Evolutionary conservation across 2,113 vertebrate species (phyloP), one percentile per base, ranked within the genome.

Genomic region (Phocoena sinus): DNA sequence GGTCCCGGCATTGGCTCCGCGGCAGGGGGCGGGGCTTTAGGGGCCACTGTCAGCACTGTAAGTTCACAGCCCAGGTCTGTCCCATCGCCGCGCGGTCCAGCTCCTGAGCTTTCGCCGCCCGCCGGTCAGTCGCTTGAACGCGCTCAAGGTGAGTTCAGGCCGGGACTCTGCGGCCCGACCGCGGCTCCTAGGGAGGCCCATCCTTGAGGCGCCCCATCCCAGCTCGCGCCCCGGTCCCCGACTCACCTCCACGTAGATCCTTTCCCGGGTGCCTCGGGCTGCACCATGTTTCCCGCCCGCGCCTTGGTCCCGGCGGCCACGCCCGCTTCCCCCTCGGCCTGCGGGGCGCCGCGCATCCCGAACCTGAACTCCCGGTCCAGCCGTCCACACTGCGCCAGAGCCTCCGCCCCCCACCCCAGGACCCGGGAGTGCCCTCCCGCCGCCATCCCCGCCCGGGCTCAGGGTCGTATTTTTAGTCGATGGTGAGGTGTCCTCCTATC

Each of bases 391-490:
- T 67, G 65, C 17, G 36, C 28, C 33, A 1, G 14, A 47, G n/a
- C 53, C 70, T 20, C 50, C 2, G 47, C 76, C 79, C 31, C 65
- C 36, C 6, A 12, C 38, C 20, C 20, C 4, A 7, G 38, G 81
- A 58, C 33, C 21, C 1, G 2, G 77, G 85, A 89, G 74, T 60
- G 68, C 85, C 50, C 81, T 92, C 85, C 89, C 3, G 26, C 76
- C 0, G 18, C 53, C 50, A 89, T 41, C 20, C 33, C 67, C 12
- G 28, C 76, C 85, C 4, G 36, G 79, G 28, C 62, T 33, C 23
- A 41, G 74, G 92, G 74, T 47, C 76, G 88, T 98, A 97, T 96
- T 98, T 98, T 97, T 97, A 98, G 98, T 74, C 14, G 33, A 47
- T 23, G 81, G 82, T 95, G 98, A 97, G 93, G 67, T 93, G 95